Evolutionary conservation across 1,140 invertebrate species (phyloP), one percentile per base, ranked within the genome.

Genomic region (Bombus superbus): DNA sequence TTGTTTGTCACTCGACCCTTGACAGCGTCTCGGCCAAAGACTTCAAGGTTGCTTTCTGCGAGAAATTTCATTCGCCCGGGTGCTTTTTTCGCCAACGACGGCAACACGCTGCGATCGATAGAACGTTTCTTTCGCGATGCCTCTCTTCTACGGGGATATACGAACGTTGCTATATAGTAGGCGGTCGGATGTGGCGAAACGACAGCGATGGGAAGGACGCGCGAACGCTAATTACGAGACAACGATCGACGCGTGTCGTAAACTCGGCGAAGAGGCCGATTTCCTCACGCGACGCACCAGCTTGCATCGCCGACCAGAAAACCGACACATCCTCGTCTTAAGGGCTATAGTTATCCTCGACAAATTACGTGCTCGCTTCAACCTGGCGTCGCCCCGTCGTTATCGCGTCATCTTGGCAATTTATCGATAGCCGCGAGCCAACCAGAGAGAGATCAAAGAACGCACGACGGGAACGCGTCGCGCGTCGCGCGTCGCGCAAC

Each of bases 351-450:
- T 83, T 86, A 83, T 89, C 79, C 76, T 53, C 47, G 87, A 80
- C 83, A 83, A 89, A 86, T 89, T 88, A 86, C 75, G 73, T 38
- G 62, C 73, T 89, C 82, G 75, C 77, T 89, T 80, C 83, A 59
- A 75, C 77, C 74, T 81, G 78, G 79, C 85, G 40, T 87, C 85
- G 71, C 81, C 69, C 89, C 80, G 79, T 90, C 88, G 86, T 90
- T 90, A 90, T 89, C 89, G 62, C 66, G 81, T 89, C 86, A 90
- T 89, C 89, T 85, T 64, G 68, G 59, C 71, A 88, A 89, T 90
- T 89, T 90, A 89, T 90, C 89, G 89, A 76, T 77, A 71, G 73
- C 81, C 75, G 78, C 47, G 79, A 79, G 81, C 79, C 59, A 83
- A 90, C 74, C 22, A 6, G 22, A 75, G 84, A 69, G 40, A 18